Evolutionary conservation across 2,888 invertebrate genomes (phyloP).

Genomic region (Dasysyrphus tricinctus): DNA sequence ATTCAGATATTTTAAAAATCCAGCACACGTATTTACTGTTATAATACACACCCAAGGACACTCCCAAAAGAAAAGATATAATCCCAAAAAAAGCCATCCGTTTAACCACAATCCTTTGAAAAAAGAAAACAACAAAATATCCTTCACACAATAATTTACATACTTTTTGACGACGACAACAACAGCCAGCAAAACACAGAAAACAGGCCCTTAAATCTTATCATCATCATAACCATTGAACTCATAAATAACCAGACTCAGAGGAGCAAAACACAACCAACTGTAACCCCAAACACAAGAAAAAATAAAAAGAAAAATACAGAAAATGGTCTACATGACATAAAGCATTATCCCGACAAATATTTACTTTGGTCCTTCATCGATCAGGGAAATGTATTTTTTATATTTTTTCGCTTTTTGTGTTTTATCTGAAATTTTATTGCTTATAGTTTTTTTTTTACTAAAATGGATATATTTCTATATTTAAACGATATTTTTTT

Average conservation of each 20-base stretch:
- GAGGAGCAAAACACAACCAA: conserved; percentile 27
- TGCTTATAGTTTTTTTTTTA: conserved; percentile 53
- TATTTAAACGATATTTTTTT: conserved; percentile 20
- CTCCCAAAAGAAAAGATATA: conserved; percentile 45
- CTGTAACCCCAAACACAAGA: conserved; percentile 24
- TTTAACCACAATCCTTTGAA: conserved; percentile 55
- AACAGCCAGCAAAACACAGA: conserved; percentile 27
- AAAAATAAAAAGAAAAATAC: conserved; percentile 14
- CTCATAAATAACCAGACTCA: conserved; percentile 67
- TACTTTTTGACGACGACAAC: conserved; percentile 35
- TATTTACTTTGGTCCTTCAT: conserved; percentile 71
- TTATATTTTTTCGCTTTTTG: not conserved
- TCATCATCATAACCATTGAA: conserved; percentile 74
- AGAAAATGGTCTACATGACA: conserved; percentile 70
- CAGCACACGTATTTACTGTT: conserved; percentile 34
- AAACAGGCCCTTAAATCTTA: conserved; percentile 62
- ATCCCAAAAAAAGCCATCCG: conserved; percentile 56
- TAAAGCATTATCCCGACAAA: conserved; percentile 74
- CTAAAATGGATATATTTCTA: conserved; percentile 37
- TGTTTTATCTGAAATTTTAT: conserved; percentile 43
- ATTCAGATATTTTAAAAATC: conserved; percentile 32
- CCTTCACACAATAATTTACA: conserved; percentile 55
- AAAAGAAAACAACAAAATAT: conserved; percentile 10
- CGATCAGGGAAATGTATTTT: conserved; percentile 55
- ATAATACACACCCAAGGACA: conserved; percentile 46